These are phyloP conservation scores for Lymantria monacha DNA, from an alignment of 2,888 invertebrate species.

Conservation along the genomic window DNA sequence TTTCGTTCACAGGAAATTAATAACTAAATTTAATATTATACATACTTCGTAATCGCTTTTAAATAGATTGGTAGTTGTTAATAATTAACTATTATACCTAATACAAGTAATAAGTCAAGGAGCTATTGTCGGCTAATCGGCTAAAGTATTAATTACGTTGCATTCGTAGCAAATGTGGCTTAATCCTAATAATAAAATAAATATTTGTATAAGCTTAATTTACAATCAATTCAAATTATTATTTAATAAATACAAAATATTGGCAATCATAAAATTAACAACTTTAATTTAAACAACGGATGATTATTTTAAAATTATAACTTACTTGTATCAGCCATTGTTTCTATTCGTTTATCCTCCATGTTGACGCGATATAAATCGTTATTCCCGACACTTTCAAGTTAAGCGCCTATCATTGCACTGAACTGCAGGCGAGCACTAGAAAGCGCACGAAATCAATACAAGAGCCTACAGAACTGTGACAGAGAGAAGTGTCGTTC, in stretches of 20 bases:
- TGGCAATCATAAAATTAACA: too few species aligned
- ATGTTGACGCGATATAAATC: conserved; percentile 30
- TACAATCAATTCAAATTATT: too few species aligned
- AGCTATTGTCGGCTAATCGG: conserved; percentile 17
- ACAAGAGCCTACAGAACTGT: conserved; percentile 58
- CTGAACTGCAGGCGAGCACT: conserved; percentile 57
- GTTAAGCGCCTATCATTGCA: conserved; percentile 64
- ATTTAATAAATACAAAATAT: too few species aligned
- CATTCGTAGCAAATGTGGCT: too few species aligned
- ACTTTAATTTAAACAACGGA: neutral
- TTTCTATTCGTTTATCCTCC: conserved; percentile 44
- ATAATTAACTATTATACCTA: neutral
- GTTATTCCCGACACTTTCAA: conserved; percentile 34
- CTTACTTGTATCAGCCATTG: conserved; percentile 54
- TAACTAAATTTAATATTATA: conserved; percentile 6
- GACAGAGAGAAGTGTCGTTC: conserved; percentile 57
- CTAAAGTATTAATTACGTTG: neutral
- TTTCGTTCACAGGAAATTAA: neutral
- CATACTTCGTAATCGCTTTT: conserved; percentile 2
- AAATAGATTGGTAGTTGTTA: neutral
- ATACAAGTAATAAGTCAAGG: conserved; percentile 1
- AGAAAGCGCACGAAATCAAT: conserved; percentile 61
- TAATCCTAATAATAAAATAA: too few species aligned
- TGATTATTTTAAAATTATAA: conserved; percentile 20
- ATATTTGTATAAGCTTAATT: too few species aligned